These are phyloP conservation scores for Delichon dasypus DNA, from an alignment of 2,797 vertebrate genomes.

Conservation along the genomic window DNA sequence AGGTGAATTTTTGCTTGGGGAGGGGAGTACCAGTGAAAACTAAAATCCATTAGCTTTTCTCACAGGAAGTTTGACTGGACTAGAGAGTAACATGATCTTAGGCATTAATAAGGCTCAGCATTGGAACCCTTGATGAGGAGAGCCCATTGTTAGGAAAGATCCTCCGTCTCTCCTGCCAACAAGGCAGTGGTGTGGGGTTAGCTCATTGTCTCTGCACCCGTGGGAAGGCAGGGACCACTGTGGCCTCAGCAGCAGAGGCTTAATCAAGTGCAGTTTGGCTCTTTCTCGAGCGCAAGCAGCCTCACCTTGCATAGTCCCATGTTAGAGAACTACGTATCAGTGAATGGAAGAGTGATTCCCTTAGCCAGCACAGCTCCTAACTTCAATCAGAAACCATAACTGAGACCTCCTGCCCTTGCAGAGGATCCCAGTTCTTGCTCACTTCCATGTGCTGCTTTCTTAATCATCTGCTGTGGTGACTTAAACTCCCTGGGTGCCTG, in stretches of 20 bases:
- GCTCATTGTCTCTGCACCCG: background rate
- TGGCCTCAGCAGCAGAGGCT: background rate
- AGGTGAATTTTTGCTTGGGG: conserved; percentile 9
- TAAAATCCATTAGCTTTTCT: conserved; percentile 46
- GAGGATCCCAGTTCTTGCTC: background rate
- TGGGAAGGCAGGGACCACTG: background rate
- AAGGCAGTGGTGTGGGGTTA: background rate
- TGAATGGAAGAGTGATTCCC: background rate
- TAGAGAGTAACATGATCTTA: conserved; percentile 6
- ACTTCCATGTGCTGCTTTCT: background rate
- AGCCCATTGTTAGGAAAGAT: background rate
- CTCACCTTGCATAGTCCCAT: background rate
- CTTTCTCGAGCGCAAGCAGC: background rate
- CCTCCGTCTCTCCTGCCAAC: rapidly evolving
- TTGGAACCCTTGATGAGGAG: background rate
- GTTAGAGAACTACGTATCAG: background rate
- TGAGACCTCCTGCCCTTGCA: background rate
- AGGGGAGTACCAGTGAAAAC: background rate
- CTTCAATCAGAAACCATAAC: background rate
- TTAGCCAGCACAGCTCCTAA: background rate
- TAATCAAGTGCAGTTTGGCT: background rate
- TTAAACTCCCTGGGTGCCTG: rapidly evolving
- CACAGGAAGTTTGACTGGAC: background rate
- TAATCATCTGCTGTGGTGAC: background rate
- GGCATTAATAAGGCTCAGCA: background rate